Conservation (phyloP, 2,797 vertebrate species). For the Heterohyrax brucei region DNA sequence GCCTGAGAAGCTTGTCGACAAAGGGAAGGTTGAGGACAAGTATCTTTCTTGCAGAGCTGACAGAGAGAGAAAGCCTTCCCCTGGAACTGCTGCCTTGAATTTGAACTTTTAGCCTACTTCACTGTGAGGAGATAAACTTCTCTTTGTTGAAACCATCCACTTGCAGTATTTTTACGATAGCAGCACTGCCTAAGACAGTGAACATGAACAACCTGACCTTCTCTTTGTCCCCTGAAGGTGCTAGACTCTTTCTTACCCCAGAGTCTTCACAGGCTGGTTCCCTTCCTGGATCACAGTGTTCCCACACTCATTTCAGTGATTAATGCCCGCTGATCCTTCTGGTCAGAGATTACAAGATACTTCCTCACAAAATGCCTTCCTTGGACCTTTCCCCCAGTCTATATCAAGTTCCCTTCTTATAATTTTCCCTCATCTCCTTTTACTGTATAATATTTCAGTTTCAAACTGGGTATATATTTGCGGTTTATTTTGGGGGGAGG, state of each 20-base stretch:
- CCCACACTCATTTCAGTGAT: neutral
- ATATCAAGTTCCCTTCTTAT: neutral
- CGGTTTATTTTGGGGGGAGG: neutral
- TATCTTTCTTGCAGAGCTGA: too few species aligned
- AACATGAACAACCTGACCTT: neutral
- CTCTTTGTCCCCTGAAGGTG: neutral
- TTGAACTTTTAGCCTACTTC: too few species aligned
- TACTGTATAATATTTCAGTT: neutral
- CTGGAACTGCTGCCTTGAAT: too few species aligned
- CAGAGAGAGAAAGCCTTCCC: too few species aligned
- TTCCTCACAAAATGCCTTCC: neutral
- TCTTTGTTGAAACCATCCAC: too few species aligned
- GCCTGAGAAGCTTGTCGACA: too few species aligned
- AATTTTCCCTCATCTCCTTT: neutral
- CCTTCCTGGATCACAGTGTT: neutral
- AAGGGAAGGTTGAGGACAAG: too few species aligned
- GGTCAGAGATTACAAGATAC: conserved; percentile 23
- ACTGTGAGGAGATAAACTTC: too few species aligned
- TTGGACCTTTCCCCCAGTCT: neutral
- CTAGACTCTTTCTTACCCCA: neutral
- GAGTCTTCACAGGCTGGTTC: neutral
- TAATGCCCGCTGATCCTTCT: conserved; percentile 1
- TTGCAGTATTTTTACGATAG: too few species aligned
- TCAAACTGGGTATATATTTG: neutral
- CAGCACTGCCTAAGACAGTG: too few species aligned